Conservation (phyloP, 92 coral and sea anemone genomes). For the Blastomussa wellsi region DNA sequence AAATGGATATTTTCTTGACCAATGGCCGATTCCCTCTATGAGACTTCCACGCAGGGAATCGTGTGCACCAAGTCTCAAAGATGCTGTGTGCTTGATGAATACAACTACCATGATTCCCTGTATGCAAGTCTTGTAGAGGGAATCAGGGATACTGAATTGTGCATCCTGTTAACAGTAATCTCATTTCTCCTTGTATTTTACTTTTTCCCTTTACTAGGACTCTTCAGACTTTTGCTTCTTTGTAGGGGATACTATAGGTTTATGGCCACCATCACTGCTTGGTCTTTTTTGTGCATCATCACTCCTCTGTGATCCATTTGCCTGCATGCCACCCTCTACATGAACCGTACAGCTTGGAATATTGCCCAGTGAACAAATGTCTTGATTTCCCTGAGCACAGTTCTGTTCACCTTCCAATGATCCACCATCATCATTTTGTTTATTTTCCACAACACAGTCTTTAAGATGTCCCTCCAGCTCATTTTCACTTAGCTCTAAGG, state of each 20-base stretch:
- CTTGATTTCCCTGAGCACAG: background rate
- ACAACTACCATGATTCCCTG: no score
- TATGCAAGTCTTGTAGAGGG: no score
- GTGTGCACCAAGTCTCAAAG: no score
- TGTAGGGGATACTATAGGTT: background rate
- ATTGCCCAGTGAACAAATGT: background rate
- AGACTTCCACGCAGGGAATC: no score
- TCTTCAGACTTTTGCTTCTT: conserved; percentile 3
- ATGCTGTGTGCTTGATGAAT: no score
- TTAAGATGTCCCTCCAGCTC: background rate
- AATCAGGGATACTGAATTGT: no score
- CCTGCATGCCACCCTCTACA: background rate
- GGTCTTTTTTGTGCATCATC: conserved; percentile 7
- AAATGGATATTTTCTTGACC: no score
- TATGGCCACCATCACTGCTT: background rate
- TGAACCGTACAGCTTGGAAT: background rate
- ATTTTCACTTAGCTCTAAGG: background rate
- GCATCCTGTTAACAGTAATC: no score
- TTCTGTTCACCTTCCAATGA: background rate
- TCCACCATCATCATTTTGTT: background rate
- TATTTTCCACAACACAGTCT: background rate
- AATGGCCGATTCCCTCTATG: no score
- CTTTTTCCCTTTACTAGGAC: no score
- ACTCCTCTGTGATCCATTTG: background rate
- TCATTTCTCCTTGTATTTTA: no score